These are phyloP conservation scores for Agrotis exclamationis DNA, from an alignment of 2,888 invertebrate species.

Conservation along the genomic window DNA sequence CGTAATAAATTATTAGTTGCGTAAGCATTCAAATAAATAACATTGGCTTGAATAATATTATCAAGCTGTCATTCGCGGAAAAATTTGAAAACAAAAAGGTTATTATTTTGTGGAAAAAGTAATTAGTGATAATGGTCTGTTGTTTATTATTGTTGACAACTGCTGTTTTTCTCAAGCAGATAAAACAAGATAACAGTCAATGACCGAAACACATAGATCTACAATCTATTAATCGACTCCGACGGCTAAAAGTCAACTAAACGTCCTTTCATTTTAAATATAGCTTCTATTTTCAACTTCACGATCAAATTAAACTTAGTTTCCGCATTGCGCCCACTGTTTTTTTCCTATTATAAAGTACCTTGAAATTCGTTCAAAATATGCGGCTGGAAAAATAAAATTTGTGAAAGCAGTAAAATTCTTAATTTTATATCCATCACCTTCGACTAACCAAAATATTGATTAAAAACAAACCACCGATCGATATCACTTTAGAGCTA, in stretches of 20 bases:
- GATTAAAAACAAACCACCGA: constrained; percentile 41
- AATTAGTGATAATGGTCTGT: background rate
- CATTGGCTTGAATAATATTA: background rate
- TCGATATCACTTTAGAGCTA: constrained; percentile 45
- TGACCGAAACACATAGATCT: background rate
- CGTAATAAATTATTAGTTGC: background rate
- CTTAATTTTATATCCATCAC: constrained; percentile 17
- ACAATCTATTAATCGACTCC: background rate
- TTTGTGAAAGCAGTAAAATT: constrained; percentile 3
- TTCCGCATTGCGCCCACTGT: constrained; percentile 15
- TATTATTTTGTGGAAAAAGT: background rate
- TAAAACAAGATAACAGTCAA: background rate
- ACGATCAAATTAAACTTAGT: constrained; percentile 7
- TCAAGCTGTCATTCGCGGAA: constrained; percentile 17
- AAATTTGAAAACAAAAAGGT: background rate
- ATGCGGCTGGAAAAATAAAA: constrained; percentile 4
- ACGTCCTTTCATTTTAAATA: constrained; percentile 5
- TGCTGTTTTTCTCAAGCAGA: background rate
- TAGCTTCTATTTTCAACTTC: constrained; percentile 8
- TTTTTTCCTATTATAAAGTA: background rate
- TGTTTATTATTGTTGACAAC: background rate
- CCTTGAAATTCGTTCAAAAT: background rate
- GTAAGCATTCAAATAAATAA: constrained; percentile 18
- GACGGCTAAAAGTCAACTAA: background rate
- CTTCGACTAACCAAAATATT: constrained; percentile 47